A percentile compares a stretch with the other conserved stretches of the same genome.
Conservation (phyloP, 2,113 vertebrate genomes). For the Neogale vison region DNA sequence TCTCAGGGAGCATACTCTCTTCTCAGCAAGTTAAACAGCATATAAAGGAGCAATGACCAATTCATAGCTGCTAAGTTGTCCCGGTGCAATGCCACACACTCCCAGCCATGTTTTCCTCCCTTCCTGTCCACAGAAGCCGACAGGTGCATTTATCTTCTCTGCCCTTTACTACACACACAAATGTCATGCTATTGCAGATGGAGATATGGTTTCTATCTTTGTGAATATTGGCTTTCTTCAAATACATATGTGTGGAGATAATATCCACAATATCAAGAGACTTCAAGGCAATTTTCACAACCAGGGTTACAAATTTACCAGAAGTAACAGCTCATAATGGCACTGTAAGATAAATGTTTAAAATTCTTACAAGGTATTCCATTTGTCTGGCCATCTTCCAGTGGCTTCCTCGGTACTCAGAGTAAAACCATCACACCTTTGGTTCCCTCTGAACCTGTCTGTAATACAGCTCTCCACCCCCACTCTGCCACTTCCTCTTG, state of each 20-base stretch:
- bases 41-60: neutral
- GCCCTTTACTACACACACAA: neutral
- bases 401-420: neutral
- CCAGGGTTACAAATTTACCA: neutral
- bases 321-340: neutral
- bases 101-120: neutral
- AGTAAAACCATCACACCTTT: neutral
- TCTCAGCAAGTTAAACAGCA: neutral
- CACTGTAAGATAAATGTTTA: neutral
- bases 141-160: neutral
- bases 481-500: neutral
- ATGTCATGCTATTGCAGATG: neutral
- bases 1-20: neutral
- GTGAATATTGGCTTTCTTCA: neutral
- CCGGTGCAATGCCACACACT: rapidly evolving
- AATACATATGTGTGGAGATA: neutral
- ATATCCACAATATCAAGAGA: neutral
- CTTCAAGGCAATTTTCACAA: neutral
- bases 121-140: neutral
- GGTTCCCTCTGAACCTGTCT: neutral
- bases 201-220: neutral
- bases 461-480: neutral
- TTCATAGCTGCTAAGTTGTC: neutral
- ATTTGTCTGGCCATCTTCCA: neutral
- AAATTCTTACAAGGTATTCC: neutral